Base-by-base conservation (phyloP, 2,797 vertebrate genomes). In the Podarcis siculus region DNA sequence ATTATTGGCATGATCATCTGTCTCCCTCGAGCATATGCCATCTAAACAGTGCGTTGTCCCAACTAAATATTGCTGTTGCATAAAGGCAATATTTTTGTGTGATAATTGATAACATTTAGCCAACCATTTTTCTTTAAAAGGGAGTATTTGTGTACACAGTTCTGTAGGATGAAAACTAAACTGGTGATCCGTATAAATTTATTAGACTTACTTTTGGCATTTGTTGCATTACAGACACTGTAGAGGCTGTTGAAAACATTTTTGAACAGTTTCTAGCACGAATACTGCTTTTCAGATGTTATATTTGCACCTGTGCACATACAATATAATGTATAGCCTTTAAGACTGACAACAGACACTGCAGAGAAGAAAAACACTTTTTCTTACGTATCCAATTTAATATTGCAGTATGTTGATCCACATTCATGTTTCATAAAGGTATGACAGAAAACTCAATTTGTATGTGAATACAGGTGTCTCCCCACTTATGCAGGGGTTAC, bases 41-140 rank as follows among this genome's bases (percentile, higher is more conserved):
- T 90, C 69, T 85, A 88, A 91, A 87, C 35, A 77, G 66, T 58
- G 10, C 35, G 39, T 85, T 82, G 69, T 87, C n/a, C n/a, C 76
- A 85, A 19, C 69, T 13, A 82, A 80, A 30, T 88, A 49, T 81
- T 58, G 87, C 5, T 72, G 71, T 80, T 72, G 45, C 45, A n/a
- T 37, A 80, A 72, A 78, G 55, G 35, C 66, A 69, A n/a, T 61
- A 73, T 35, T 61, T 81, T 78, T 80, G 49, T 80, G 67, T 73
- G 25, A 86, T 81, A 71, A 6, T n/a, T 73, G 78, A 58, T 81
- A 87, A 81, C 35, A 42, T 17, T 39, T 30, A 15, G 35, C 35
- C 35, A 39, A 79, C 45, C 5, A 32, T 2, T 30, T n/a, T 39
- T 23, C 17, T 72, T 61, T 72, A 37, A 85, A 85, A 77, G 30